phyloP scores from a whole-genome alignment of 2,113 vertebrate genomes.

The Ardeotis arabs region DNA sequence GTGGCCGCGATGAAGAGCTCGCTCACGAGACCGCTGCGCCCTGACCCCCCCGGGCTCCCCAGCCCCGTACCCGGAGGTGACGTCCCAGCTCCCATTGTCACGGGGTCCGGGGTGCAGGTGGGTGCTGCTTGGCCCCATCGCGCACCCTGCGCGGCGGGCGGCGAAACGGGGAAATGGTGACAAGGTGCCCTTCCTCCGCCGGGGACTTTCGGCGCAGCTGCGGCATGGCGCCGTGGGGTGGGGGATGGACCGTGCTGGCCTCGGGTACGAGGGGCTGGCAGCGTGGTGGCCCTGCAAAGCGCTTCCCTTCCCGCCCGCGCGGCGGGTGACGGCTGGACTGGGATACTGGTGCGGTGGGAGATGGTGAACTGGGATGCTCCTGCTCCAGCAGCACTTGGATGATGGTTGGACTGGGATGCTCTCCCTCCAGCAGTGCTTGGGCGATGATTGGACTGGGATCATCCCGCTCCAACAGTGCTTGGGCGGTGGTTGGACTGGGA shows the following conservation, averaged over 20 bases:
- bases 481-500: too few species aligned
- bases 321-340: neutral
- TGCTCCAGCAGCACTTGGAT: too few species aligned
- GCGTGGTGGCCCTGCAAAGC: neutral
- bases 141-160: neutral
- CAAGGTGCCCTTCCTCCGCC: neutral
- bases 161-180: neutral
- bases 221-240: rapidly evolving
- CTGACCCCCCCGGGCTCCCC: too few species aligned
- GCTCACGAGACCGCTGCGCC: neutral
- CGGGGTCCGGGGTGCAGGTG: neutral
- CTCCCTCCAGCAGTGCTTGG: too few species aligned
- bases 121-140: neutral
- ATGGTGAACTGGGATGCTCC: neutral
- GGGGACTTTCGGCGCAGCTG: neutral
- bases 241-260: neutral
- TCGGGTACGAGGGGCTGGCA: rapidly evolving
- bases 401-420: neutral
- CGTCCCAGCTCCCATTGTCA: neutral
- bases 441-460: too few species aligned
- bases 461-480: too few species aligned
- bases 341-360: neutral
- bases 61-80: neutral
- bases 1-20: neutral
- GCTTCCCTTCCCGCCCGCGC: neutral